Evolutionary conservation across 2,797 vertebrate genomes (phyloP), one percentile per base, ranked within the genome.

Genomic region (Anas bahamensis): DNA sequence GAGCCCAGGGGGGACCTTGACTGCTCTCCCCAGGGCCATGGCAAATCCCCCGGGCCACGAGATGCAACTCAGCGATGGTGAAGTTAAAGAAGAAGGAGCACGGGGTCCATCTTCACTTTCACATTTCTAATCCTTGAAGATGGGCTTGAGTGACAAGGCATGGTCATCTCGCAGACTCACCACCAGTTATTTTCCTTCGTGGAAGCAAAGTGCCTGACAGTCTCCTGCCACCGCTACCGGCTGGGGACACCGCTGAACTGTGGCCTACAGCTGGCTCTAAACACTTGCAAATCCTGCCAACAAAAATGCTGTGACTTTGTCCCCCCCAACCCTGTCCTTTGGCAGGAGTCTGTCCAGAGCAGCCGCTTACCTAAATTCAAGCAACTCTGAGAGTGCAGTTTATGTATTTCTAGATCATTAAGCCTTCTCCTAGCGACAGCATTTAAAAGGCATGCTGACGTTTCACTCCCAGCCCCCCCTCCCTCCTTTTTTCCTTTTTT

Each of bases 371-470:
- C 44, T 31, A 7, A 55, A 28, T 6, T 1, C 7, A 69, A 72
- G 55, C 42, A 42, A 41, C 42, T 31, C 75, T 11, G 24, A 29
- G 66, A 89, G 61, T 0, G 53, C 44, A 74, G 81, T 85, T 92
- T 55, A 63, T 94, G 84, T 28, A 64, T 94, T 94, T 94, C 78
- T 77, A 83, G 75, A 83, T 87, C 94, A 92, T 93, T 93, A 92
- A 96, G 71, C 89, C 64, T 71, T 92, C 94, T 95, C 89, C 87
- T 95, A 95, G 94, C 19, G 72, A 96, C 83, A 48, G 66, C 1
- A 28, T 64, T 95, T 89, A 78, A 91, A 93, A 96, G 80, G 77
- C 89, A 17, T 0, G 1, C 79, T 93, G 95, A 93, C 15, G 65
- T 92, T 77, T 90, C 26, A 26, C 21, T 65, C 35, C 44, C 2